Percentiles rank a stretch among this genome's conserved stretches.
Conservation (phyloP, 2,888 invertebrate genomes). For the Drosophila mulleri region DNA sequence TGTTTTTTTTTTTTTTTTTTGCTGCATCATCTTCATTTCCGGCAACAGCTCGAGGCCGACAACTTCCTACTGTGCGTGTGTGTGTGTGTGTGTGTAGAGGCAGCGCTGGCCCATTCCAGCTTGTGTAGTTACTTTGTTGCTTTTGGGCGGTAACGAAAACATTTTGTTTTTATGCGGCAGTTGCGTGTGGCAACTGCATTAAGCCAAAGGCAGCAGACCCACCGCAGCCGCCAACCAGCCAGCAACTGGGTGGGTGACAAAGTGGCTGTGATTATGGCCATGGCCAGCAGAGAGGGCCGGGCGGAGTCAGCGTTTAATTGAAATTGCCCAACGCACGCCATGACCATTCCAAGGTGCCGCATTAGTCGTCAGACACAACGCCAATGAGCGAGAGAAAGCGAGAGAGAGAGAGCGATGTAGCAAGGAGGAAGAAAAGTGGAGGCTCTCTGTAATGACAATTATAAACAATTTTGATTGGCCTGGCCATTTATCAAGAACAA, state of each 20-base stretch:
- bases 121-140: background rate
- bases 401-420: background rate
- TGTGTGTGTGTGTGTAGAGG: background rate
- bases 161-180: conserved; percentile 76
- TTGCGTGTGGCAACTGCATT: conserved; percentile 79
- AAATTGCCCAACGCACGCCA: conserved; percentile 79
- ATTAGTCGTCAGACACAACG: conserved; percentile 75
- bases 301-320: conserved; percentile 66
- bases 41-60: conserved; percentile 68
- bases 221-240: conserved; percentile 35
- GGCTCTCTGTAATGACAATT: conserved; percentile 64
- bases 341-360: conserved; percentile 77
- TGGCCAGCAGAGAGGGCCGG: conserved; percentile 20
- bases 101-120: background rate
- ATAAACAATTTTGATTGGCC: conserved; percentile 77
- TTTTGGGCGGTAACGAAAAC: conserved; percentile 48
- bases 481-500: conserved; percentile 63
- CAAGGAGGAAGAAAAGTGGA: background rate
- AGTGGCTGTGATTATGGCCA: conserved; percentile 76
- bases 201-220: conserved; percentile 48
- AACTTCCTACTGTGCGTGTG: conserved; percentile 55
- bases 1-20: conserved; percentile 50
- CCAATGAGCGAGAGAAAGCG: conserved; percentile 9
- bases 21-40: conserved; percentile 82
- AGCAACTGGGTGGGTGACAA: conserved; percentile 76